Conservation (phyloP, 1,140 invertebrate species). For the Papilio polyxenes region DNA sequence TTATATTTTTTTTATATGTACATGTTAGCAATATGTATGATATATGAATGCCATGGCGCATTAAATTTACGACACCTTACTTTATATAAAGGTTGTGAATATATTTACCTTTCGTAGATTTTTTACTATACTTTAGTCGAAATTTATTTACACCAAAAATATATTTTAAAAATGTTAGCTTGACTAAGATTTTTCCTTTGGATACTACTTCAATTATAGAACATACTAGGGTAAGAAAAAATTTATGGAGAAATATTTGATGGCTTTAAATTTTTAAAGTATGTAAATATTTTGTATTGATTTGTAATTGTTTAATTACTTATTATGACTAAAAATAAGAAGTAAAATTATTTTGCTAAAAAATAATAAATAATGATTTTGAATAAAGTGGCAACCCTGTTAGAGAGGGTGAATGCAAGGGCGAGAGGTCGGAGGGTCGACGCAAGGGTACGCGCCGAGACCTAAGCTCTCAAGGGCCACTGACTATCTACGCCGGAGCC, state of each 20-base stretch:
- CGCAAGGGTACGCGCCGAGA: constrained; percentile 45
- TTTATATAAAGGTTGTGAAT: background rate
- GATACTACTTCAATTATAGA: too few relatives aligned
- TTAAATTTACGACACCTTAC: background rate
- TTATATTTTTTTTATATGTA: background rate
- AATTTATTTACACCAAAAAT: too few relatives aligned
- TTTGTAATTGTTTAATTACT: too few relatives aligned
- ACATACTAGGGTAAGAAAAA: too few relatives aligned
- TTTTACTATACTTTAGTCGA: too few relatives aligned
- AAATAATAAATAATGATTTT: background rate
- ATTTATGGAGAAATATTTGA: too few relatives aligned
- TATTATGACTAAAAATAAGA: background rate
- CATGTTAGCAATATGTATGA: background rate
- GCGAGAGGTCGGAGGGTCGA: constrained; percentile 53
- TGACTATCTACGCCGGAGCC: constrained; percentile 31
- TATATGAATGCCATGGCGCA: background rate
- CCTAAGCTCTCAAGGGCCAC: constrained; percentile 35
- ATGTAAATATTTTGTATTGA: too few relatives aligned
- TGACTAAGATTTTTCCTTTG: too few relatives aligned
- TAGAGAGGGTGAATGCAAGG: constrained; percentile 45
- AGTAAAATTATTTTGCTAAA: background rate
- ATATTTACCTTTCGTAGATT: too few relatives aligned
- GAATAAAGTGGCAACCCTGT: constrained; percentile 5
- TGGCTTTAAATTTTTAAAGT: too few relatives aligned
- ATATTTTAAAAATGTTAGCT: too few relatives aligned